Evolutionary conservation across 2,113 vertebrate genomes (phyloP).

Genomic region (Varanus komodoensis): DNA sequence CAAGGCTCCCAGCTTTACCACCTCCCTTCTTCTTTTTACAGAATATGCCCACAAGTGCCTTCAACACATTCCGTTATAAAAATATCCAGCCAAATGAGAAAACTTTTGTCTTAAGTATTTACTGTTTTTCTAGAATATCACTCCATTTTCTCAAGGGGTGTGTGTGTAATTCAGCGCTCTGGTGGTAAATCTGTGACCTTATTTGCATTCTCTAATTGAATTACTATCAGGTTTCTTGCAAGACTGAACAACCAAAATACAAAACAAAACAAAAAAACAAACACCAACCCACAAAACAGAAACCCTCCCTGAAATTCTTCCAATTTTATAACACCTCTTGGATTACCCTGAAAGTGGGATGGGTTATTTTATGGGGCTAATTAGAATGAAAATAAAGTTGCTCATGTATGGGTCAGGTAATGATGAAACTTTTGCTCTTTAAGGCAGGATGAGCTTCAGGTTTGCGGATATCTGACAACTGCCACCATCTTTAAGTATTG

Average conservation of each 20-base stretch:
- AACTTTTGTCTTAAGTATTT: slow-evolving; percentile 66
- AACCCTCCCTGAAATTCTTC: slow-evolving; percentile 28
- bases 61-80: slow-evolving; percentile 3
- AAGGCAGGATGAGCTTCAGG: background rate
- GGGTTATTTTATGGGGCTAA: slow-evolving; percentile 39
- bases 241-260: slow-evolving; percentile 72
- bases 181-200: slow-evolving; percentile 76
- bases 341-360: slow-evolving; percentile 43
- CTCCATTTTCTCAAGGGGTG: slow-evolving; percentile 67
- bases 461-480: background rate
- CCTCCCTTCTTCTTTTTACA: background rate
- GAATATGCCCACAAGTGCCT: slow-evolving; percentile 56
- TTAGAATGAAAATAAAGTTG: slow-evolving; percentile 19
- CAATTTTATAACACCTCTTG: slow-evolving; percentile 46
- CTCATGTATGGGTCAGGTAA: slow-evolving; percentile 21
- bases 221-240: slow-evolving; percentile 82
- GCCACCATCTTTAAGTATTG: background rate
- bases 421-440: background rate
- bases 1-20: background rate
- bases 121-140: slow-evolving; percentile 62
- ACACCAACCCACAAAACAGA: background rate
- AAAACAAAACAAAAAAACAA: slow-evolving; percentile 4
- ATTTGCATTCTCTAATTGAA: slow-evolving; percentile 88
- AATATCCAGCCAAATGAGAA: slow-evolving; percentile 48
- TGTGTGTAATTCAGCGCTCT: slow-evolving; percentile 66